These are phyloP conservation scores for Elysia crispata DNA, from an alignment of 2,888 invertebrate species.

Conservation along the genomic window DNA sequence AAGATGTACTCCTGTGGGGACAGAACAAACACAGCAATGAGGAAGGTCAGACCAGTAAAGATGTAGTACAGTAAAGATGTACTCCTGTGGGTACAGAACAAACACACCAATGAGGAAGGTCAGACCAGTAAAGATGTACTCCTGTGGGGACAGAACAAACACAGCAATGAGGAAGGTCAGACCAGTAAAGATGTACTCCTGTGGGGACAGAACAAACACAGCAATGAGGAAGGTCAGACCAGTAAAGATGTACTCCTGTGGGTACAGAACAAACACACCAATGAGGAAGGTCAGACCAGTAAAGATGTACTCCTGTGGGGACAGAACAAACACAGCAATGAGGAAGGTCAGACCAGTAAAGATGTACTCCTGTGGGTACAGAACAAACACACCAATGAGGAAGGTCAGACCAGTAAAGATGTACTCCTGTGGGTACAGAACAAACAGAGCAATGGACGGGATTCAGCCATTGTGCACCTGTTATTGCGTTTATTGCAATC, in stretches of 20 bases:
- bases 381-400: conserved; percentile 74
- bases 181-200: conserved; percentile 76
- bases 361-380: conserved; percentile 75
- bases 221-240: no score
- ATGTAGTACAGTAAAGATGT: conserved; percentile 70
- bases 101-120: conserved; percentile 75
- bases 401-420: conserved; percentile 75
- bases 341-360: no score
- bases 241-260: no score
- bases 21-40: conserved; percentile 74
- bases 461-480: no score
- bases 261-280: conserved; percentile 54
- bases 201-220: conserved; percentile 34
- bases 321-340: neutral
- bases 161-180: conserved; percentile 49
- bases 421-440: conserved; percentile 66
- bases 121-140: conserved; percentile 74
- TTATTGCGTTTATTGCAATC: no score
- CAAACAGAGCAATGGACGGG: neutral
- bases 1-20: conserved; percentile 72
- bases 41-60: conserved; percentile 60
- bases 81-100: conserved; percentile 70
- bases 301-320: conserved; percentile 72
- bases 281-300: conserved; percentile 64
- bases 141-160: conserved; percentile 58